A percentile compares a stretch with the other conserved stretches of the same genome.
These are phyloP conservation scores for Eptatretus burgeri DNA, from an alignment of 2,113 vertebrate genomes.

Conservation along the genomic window DNA sequence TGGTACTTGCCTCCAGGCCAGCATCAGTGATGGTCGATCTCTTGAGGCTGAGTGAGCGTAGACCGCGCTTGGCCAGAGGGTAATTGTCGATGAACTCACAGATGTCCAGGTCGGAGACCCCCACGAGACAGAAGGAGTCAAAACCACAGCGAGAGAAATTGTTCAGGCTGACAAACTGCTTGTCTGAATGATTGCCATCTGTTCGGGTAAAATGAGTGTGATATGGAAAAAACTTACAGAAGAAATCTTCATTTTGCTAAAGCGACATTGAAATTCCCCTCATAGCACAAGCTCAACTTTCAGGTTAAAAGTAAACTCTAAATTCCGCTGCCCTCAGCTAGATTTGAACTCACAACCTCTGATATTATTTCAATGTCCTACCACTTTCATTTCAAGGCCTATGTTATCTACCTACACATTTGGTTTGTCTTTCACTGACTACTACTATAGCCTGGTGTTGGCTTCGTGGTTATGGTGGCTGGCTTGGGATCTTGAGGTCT, in stretches of 20 bases:
- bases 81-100: constrained; percentile 99
- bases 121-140: constrained; percentile 82
- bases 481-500: too few relatives aligned
- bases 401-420: too few relatives aligned
- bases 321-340: not conserved
- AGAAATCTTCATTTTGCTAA: not conserved
- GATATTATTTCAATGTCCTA: not conserved
- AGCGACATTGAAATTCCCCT: not conserved
- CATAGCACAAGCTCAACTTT: not conserved
- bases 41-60: constrained; percentile 87
- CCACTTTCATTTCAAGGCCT: not conserved
- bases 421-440: too few relatives aligned
- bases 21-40: constrained; percentile 92
- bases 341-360: not conserved
- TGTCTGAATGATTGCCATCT: constrained; percentile 26
- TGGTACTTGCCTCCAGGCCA: constrained; percentile 46
- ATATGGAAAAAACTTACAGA: not conserved
- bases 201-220: not conserved
- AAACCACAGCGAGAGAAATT: constrained; percentile 70
- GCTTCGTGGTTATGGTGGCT: too few relatives aligned
- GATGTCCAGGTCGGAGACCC: constrained; percentile 92
- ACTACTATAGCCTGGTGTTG: too few relatives aligned
- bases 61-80: constrained; percentile 78
- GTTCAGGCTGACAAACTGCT: constrained; percentile 85
- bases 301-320: not conserved